Evolutionary conservation across 1,140 invertebrate genomes (phyloP), one percentile per base, ranked within the genome.

Genomic region (Drosophila nannoptera): DNA sequence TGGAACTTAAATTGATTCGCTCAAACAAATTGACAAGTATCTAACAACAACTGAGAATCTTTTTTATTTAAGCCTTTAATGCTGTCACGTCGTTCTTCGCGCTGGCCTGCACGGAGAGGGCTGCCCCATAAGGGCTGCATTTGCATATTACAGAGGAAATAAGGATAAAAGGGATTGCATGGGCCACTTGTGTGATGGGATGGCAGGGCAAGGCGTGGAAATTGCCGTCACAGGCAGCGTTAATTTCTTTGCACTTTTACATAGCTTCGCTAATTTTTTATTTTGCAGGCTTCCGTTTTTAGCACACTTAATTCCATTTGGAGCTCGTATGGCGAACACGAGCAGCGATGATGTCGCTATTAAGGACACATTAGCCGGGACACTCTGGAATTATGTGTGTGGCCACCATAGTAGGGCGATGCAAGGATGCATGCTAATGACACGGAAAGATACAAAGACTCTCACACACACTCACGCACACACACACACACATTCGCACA

Each of bases 341-440:
- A 48, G 59, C 52, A 48, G 29, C 76, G 73, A 76, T 84, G 80
- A 84, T 83, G 78, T 75, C 76, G 78, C 80, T 83, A 83, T 83
- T 83, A 83, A 83, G 78, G 80, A 84, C 78, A 83, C 78, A 83
- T 83, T 83, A 83, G 78, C 69, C 67, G 73, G 80, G 58, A 75
- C 72, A 81, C 69, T 81, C 69, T 78, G 50, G 76, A 84, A 84
- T 83, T 83, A 84, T 83, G 76, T 83, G 49, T 58, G 49, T 29
- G 56, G 53, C 49, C 45, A 45, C 9, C 36, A 46, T n/a, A 36
- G 38, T 60, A 67, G 60, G 54, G 50, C 62, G 59, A 52, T 70
- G 59, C 75, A 68, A 69, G 67, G 61, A 68, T 81, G 77, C 77
- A 82, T 82, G 78, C 78, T 82, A 82, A 82, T 82, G 78, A 72